Conservation (phyloP, 1,140 invertebrate genomes). For the Drosophila sproati region DNA sequence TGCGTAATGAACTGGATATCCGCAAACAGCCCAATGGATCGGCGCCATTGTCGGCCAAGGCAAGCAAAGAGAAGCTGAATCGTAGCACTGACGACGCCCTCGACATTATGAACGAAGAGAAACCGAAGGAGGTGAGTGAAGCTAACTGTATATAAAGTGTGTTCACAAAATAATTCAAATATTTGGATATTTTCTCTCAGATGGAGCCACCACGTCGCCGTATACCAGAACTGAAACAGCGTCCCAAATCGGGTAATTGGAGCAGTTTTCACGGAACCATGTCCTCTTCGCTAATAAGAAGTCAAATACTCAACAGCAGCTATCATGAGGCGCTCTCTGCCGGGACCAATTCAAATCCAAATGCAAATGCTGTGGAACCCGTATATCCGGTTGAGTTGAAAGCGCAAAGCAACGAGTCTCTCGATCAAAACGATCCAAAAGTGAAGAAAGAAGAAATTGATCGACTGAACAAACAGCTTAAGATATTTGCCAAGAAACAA, state of each 20-base stretch:
- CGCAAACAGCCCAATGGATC: conserved; percentile 85
- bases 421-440: conserved; percentile 86
- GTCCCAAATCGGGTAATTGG: conserved; percentile 89
- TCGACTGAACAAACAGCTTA: conserved; percentile 91
- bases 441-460: conserved; percentile 92
- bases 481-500: conserved; percentile 94
- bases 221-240: conserved; percentile 88
- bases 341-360: conserved; percentile 30
- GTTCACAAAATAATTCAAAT: background rate
- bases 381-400: conserved; percentile 60
- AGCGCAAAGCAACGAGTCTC: conserved; percentile 85
- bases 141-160: background rate
- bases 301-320: conserved; percentile 86
- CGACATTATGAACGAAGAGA: conserved; percentile 84
- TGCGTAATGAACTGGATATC: conserved; percentile 95
- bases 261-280: conserved; percentile 85
- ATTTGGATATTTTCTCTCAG: conserved; percentile 56
- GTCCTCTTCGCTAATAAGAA: conserved; percentile 80
- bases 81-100: conserved; percentile 79
- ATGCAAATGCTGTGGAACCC: conserved; percentile 12
- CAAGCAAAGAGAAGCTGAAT: conserved; percentile 80
- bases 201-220: conserved; percentile 88
- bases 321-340: conserved; percentile 88
- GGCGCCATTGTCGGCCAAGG: conserved; percentile 72
- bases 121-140: conserved; percentile 75